A percentile compares a stretch with the other conserved stretches of the same genome.
phyloP scores from a whole-genome alignment of 2,113 vertebrate genomes.

The Paracanthobrama guichenoti region DNA sequence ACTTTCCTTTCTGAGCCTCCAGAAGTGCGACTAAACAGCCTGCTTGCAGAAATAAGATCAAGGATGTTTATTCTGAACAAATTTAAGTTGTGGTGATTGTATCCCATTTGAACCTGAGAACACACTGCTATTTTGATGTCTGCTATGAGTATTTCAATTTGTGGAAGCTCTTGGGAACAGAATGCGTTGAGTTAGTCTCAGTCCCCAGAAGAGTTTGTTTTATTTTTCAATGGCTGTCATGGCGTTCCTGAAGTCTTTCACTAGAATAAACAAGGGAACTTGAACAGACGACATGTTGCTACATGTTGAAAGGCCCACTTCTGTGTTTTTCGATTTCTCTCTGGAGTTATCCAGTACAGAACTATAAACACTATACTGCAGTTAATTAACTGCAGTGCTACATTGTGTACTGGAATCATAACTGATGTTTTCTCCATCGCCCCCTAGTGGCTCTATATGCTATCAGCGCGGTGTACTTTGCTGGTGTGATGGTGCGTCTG shows the following conservation, averaged over 20 bases:
- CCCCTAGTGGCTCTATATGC: slow-evolving; percentile 85
- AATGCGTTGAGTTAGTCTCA: slow-evolving; percentile 5
- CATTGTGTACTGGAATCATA: slow-evolving; percentile 11
- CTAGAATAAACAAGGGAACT: neutral
- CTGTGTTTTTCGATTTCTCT: neutral
- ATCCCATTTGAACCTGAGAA: neutral
- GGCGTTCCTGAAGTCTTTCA: neutral
- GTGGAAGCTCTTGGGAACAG: neutral
- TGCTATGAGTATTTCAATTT: neutral
- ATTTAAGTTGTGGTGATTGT: slow-evolving; percentile 4
- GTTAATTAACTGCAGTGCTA: neutral
- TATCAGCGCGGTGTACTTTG: slow-evolving; percentile 89
- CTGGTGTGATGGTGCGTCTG: slow-evolving; percentile 94
- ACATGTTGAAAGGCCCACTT: slow-evolving; percentile 4
- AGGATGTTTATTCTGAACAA: neutral
- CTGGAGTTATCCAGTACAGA: slow-evolving; percentile 7
- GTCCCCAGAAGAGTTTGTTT: neutral
- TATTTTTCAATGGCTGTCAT: neutral
- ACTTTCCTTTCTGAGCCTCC: neutral
- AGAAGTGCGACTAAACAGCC: neutral
- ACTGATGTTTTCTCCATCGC: slow-evolving; percentile 41
- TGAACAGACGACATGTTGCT: neutral
- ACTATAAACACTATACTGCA: neutral
- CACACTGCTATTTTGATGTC: slow-evolving; percentile 17
- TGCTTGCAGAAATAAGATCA: no score